Evolutionary conservation across 2,797 vertebrate genomes (phyloP), one percentile per base, ranked within the genome.

Genomic region (Cossypha heuglini): DNA sequence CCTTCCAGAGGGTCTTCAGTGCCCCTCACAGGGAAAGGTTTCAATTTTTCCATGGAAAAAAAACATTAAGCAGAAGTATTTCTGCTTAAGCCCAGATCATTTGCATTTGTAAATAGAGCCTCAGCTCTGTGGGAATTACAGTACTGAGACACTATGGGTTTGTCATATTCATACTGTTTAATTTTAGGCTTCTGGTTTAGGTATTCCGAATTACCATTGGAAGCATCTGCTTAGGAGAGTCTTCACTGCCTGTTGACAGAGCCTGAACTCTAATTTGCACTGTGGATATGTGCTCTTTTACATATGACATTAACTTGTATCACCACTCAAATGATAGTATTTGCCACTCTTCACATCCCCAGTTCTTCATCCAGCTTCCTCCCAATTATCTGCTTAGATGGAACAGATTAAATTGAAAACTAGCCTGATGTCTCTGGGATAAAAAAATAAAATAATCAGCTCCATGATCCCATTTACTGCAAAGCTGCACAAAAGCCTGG

Each of bases 1-100:
- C 64, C 92, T 78, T 93, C 93, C 84, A 71, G 81, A 95, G 72
- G 72, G 81, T 94, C 91, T 83, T 92, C 75, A 74, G 49, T 88
- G 42, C 45, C 45, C 42, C 31, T 76, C 57, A 22, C 14, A 29
- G 43, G 71, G 45, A 42, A 57, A 92, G 51, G 57, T 64, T 94
- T 79, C 42, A 67, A 5, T 82, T 89, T 90, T 94, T 94, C 64
- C 74, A 35, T 21, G 71, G 74, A 49, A 96, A 93, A 54, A 81
- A 68, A 72, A 2, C n/a, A 88, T 81, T 69, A 76, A 57, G 63
- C 16, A 40, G 26, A 81, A 88, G 31, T 52, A 82, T 93, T 88
- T 91, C 59, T 79, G 48, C 67, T 90, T 37, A 91, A 87, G 21
- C 46, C 26, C 69, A 84, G 66, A 93, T 76, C 17, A 86, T 94